phyloP scores from a whole-genome alignment of 2,797 vertebrate genomes.

The Benthosema pterotum region DNA sequence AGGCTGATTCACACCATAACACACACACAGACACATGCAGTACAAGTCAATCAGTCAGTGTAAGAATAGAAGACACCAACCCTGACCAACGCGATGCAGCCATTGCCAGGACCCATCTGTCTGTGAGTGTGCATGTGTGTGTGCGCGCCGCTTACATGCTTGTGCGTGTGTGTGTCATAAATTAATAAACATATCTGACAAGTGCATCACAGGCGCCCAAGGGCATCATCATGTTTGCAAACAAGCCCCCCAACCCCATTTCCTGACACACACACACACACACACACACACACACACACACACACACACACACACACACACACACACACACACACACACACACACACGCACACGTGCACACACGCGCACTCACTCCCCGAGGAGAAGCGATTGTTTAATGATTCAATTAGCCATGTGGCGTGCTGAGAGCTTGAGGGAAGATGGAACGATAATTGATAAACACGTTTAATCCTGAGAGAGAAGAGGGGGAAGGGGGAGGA shows the following conservation, averaged over 20 bases:
- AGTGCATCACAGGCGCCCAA: conserved; percentile 85
- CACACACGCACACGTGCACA: conserved; percentile 35
- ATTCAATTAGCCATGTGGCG: conserved; percentile 96
- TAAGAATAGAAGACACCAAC: conserved; percentile 47
- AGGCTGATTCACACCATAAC: neutral
- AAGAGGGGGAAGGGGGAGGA: conserved; percentile 33
- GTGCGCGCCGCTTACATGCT: too few species aligned
- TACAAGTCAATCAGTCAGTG: conserved; percentile 76
- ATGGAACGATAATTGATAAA: conserved; percentile 87
- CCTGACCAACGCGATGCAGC: conserved; percentile 61
- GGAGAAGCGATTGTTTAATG: conserved; percentile 96
- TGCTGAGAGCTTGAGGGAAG: conserved; percentile 90
- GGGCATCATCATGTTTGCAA: conserved; percentile 93
- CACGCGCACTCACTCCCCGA: conserved; percentile 70
- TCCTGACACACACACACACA: neutral
- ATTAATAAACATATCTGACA: conserved; percentile 99
- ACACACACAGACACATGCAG: conserved; percentile 16
- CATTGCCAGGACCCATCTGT: conserved; percentile 67
- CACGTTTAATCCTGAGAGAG: conserved; percentile 80
- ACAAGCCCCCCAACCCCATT: conserved; percentile 53
- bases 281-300: conserved; percentile 9
- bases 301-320: conserved; percentile 21
- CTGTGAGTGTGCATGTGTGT: conserved; percentile 15
- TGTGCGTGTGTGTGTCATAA: conserved; percentile 59
- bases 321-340: conserved; percentile 31